Conservation (phyloP, 2,797 vertebrate species). For the Fistularia tabacaria region DNA sequence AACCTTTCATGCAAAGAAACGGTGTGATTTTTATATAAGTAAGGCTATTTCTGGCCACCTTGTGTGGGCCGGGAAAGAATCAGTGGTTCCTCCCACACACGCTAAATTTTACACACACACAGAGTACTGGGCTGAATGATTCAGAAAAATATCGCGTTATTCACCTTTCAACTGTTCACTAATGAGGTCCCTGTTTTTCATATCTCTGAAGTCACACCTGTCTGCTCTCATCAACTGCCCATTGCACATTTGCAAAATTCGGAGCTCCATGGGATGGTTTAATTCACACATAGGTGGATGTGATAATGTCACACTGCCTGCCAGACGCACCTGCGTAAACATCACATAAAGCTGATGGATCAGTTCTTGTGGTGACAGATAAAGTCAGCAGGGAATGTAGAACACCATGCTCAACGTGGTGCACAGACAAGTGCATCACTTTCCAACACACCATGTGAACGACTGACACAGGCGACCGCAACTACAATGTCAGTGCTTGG, state of each 20-base stretch:
- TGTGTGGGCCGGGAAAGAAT: conserved; percentile 59
- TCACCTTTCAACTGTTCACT: conserved; percentile 55
- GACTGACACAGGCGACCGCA: conserved; percentile 28
- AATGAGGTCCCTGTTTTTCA: conserved; percentile 19
- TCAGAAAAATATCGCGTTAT: conserved; percentile 42
- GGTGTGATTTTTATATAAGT: conserved; percentile 46
- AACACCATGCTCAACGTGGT: conserved; percentile 8
- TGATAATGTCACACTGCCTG: conserved; percentile 57
- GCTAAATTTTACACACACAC: conserved; percentile 56
- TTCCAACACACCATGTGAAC: conserved; percentile 18
- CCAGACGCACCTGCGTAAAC: conserved; percentile 61
- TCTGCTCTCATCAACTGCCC: conserved; percentile 22
- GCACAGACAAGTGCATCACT: conserved; percentile 15
- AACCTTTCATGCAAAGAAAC: neutral
- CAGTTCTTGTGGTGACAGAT: conserved; percentile 23
- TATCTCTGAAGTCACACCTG: conserved; percentile 39
- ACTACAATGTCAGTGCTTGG: conserved; percentile 57
- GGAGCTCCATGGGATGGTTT: conserved; percentile 42
- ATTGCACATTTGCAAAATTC: conserved; percentile 20
- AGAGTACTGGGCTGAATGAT: conserved; percentile 51
- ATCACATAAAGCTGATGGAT: conserved; percentile 29
- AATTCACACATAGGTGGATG: conserved; percentile 58
- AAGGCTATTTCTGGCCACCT: conserved; percentile 55
- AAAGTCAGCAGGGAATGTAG: conserved; percentile 9
- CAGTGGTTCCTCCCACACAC: conserved; percentile 56